phyloP scores from a whole-genome alignment of 1,140 invertebrate genomes.

The Drosophila kohkoa region DNA sequence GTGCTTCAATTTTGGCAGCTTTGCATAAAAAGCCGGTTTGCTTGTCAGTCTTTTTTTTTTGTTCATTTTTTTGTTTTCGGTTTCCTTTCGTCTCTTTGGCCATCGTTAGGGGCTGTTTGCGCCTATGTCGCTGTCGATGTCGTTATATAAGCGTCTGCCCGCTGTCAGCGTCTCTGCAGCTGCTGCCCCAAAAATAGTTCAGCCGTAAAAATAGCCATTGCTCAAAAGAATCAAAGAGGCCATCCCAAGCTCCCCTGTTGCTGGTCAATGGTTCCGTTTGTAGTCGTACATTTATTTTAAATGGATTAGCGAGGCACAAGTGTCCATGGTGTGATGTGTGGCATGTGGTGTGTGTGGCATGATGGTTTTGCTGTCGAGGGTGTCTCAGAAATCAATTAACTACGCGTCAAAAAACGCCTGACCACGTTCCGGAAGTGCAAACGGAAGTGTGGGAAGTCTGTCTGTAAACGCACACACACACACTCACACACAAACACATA shows the following conservation, averaged over 20 bases:
- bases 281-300: slow-evolving; percentile 57
- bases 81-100: slow-evolving; percentile 23
- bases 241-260: background rate
- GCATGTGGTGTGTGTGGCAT: background rate
- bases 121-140: slow-evolving; percentile 40
- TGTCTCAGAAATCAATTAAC: slow-evolving; percentile 77
- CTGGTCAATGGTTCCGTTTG: slow-evolving; percentile 3
- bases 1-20: slow-evolving; percentile 67
- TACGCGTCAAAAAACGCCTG: slow-evolving; percentile 64
- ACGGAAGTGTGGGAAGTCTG: slow-evolving; percentile 8
- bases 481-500: background rate
- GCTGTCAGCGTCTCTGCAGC: slow-evolving; percentile 14
- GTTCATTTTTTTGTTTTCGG: slow-evolving; percentile 25
- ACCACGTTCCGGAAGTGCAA: slow-evolving; percentile 60
- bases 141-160: slow-evolving; percentile 57
- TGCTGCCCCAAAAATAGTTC: slow-evolving; percentile 59
- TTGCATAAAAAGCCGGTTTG: slow-evolving; percentile 81
- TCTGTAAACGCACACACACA: slow-evolving; percentile 9
- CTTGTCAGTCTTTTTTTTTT: slow-evolving; percentile 41
- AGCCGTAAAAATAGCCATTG: slow-evolving; percentile 39
- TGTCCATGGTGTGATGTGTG: slow-evolving; percentile 39
- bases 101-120: slow-evolving; percentile 70
- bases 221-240: slow-evolving; percentile 17
- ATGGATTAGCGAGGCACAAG: slow-evolving; percentile 66
- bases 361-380: slow-evolving; percentile 1